Percentiles rank a stretch among this genome's conserved stretches.
Conservation (phyloP, 23 tunicate genomes). For the Clavelina lepadiformis region DNA sequence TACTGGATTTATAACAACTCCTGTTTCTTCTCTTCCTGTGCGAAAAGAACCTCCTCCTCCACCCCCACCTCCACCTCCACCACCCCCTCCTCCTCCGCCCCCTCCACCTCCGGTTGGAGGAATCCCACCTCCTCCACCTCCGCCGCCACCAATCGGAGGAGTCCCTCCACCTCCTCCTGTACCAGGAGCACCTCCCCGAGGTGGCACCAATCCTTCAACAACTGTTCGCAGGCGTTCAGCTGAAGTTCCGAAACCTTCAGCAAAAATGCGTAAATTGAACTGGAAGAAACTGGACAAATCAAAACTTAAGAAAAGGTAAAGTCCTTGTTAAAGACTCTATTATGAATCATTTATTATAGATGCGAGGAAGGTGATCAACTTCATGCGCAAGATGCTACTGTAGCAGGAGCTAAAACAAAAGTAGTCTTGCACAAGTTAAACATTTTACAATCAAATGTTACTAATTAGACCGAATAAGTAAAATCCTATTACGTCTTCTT, state of each 20-base stretch:
- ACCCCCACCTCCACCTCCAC: constrained; percentile 40
- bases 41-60: constrained; percentile 36
- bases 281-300: constrained; percentile 64
- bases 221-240: constrained; percentile 17
- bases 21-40: no score
- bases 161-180: constrained; percentile 19
- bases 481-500: not conserved
- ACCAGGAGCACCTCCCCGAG: constrained; percentile 16
- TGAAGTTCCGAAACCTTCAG: constrained; percentile 57
- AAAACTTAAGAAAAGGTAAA: constrained; percentile 17
- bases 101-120: constrained; percentile 43
- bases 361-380: no score
- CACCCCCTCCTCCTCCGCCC: constrained; percentile 44
- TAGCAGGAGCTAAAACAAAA: no score
- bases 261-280: constrained; percentile 63
- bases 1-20: no score
- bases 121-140: constrained; percentile 42
- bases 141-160: constrained; percentile 1
- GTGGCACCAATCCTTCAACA: constrained; percentile 18
- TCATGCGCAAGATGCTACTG: no score
- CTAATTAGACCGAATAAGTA: no score
- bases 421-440: no score
- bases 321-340: no score
- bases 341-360: no score
- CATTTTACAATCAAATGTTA: no score